Evolutionary conservation across 2,113 vertebrate species (phyloP), one percentile per base, ranked within the genome.

Genomic region (Pangasianodon gigas): DNA sequence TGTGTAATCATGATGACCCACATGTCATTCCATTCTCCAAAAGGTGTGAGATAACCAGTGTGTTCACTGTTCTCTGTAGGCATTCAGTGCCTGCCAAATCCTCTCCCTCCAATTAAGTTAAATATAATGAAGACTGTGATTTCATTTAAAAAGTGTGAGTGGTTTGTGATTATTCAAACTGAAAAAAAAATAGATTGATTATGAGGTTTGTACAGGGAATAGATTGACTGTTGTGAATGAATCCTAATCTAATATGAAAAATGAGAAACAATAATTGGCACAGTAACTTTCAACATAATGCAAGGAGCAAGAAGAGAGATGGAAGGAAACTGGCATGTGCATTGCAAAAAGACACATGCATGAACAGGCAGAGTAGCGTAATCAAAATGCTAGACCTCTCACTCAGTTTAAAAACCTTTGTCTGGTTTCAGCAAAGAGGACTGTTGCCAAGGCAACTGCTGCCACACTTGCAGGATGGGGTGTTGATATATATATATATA

Each of bases 371-470:
- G 16, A 44, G 77, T 18, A 58, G 60, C 60, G 89, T 82, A 52
- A 90, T 67, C 89, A 90, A 90, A 87, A 90, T 87, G 84, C 89
- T 41, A 82, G 86, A 82, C 62, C 84, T 87, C 87, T 90, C 84
- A 87, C 60, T 87, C 60, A 90, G 86, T 87, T 90, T 81, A 86
- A 90, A 87, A 90, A 82, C 60, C 85, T 82, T 37, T 67, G 60
- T 71, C 89, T 90, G 89, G 84, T 81, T 89, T 86, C 60, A 86
- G 84, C 89, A 87, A 87, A 90, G 89, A 82, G 77, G 62, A 82
- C 84, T 69, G 89, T 90, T 90, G 46, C 85, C 85, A 90, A 86
- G 89, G 89, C 89, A 90, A 90, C 89, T 6, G 41, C 75, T 90
- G 89, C 84, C 89, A 86, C 85, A 90, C 84, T 87, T 87, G 77